These are phyloP conservation scores for Cryptotis parvus DNA, from an alignment of 2,113 vertebrate genomes.

Conservation along the genomic window DNA sequence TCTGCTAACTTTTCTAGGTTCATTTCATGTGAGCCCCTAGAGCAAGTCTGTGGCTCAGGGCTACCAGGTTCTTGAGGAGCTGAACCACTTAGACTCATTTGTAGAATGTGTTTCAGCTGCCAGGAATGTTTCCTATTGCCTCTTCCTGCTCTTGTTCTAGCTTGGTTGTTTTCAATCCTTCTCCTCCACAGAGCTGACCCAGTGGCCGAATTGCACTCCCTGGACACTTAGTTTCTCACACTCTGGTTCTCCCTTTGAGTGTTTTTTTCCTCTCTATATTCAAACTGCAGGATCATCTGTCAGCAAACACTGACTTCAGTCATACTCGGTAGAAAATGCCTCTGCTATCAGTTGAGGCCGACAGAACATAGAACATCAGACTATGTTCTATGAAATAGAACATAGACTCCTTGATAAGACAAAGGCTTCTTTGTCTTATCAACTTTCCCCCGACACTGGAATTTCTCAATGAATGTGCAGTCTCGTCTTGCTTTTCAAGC, in stretches of 20 bases:
- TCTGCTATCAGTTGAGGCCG: too few species aligned
- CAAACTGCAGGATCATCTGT: not conserved
- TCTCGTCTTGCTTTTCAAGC: not conserved
- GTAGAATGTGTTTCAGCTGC: not conserved
- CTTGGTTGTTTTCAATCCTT: too few species aligned
- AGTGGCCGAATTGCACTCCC: accelerated
- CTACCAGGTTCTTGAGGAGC: not conserved
- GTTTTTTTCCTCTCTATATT: not conserved
- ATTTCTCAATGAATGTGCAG: not conserved
- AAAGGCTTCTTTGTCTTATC: not conserved
- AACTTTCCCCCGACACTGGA: not conserved
- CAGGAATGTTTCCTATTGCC: not conserved
- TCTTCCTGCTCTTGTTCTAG: not conserved
- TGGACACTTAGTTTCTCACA: not conserved
- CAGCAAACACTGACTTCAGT: too few species aligned
- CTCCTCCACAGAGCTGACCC: not conserved
- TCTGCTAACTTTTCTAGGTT: not conserved
- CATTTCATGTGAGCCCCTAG: not conserved
- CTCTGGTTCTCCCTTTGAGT: not conserved
- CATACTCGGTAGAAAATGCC: too few species aligned
- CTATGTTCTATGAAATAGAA: too few species aligned
- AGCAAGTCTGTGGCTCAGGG: not conserved
- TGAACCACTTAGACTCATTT: not conserved
- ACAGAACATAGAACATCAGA: too few species aligned
- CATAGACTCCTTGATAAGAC: not conserved